Base-by-base conservation (phyloP, 2,113 vertebrate species). In the Solea senegalensis region DNA sequence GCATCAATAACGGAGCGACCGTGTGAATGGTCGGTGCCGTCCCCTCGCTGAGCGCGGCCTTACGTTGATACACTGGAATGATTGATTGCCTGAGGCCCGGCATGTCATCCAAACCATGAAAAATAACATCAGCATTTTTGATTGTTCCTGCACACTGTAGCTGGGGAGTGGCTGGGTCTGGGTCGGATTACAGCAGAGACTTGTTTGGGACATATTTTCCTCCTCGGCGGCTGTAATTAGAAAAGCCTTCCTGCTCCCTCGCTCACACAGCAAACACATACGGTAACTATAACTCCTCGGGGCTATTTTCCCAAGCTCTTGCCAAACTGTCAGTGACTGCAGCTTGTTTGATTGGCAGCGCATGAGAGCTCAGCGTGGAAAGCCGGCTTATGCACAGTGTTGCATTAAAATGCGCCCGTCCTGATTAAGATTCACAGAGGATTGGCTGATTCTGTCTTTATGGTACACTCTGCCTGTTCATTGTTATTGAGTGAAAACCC, bases 401-500 rank as follows among this genome's bases (percentile, higher is more conserved):
- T 0, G 3, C 64, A 73, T 83, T 84, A 83, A 80, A 83, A 84
- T 58, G 81, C 54, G 53, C 70, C 79, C 7, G 9, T 65, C 52
- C 79, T 74, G 55, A 81, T 89, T 89, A 83, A 72, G 78, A 90
- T 88, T 80, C 85, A 57, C 72, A 76, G 54, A 73, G 72, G 76
- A 88, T 65, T 80, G 83, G 58, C 75, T 40, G 68, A 79, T 65
- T 70, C 76, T 62, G 81, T 79, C 83, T 82, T 86, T 72, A 76
- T 67, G 72, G 63, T 55, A 2, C 72, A 71, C 57, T 68, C 81
- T 78, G 71, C 76, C 41, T 84, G 80, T 79, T 88, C 85, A 88
- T 87, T 89, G 82, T 85, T 88, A 85, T 83, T 84, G 90, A 87
- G 69, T 44, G 53, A 88, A 89, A 91, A 91, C 59, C 85, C 86